A percentile compares a stretch with the other conserved stretches of the same genome.
These are phyloP conservation scores for Monochamus alternatus DNA, from an alignment of 2,888 invertebrate genomes.

Conservation along the genomic window DNA sequence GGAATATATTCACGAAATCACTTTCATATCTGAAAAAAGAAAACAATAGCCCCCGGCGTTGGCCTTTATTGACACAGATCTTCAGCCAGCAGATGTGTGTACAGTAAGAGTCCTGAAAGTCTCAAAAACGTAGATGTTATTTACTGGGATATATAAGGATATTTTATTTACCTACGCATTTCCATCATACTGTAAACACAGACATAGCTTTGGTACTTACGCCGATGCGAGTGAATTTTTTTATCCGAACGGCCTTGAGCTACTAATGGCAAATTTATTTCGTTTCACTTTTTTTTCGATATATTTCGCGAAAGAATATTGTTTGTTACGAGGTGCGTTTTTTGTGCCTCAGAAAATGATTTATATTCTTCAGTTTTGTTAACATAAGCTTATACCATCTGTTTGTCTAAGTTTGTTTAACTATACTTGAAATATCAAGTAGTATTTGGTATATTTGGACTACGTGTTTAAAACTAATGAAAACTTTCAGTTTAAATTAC, in stretches of 20 bases:
- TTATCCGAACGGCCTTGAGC: background rate
- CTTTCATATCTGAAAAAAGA: background rate
- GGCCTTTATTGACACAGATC: background rate
- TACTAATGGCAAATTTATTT: too few species aligned
- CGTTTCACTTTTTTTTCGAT: too few species aligned
- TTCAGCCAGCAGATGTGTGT: background rate
- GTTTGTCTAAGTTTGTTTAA: too few species aligned
- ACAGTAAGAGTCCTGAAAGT: background rate
- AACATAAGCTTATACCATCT: too few species aligned
- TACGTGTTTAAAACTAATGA: too few species aligned
- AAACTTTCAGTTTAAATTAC: too few species aligned
- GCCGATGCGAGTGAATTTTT: conserved; percentile 18
- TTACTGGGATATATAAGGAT: conserved; percentile 12
- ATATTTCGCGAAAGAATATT: too few species aligned
- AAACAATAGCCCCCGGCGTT: background rate
- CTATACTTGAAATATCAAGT: too few species aligned
- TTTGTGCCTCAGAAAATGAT: too few species aligned
- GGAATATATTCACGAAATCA: background rate
- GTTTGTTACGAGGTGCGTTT: too few species aligned
- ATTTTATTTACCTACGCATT: conserved; percentile 16
- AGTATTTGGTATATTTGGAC: too few species aligned
- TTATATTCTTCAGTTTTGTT: too few species aligned
- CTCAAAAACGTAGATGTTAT: background rate
- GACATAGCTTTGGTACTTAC: conserved; percentile 16
- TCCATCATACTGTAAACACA: conserved; percentile 12